These are phyloP conservation scores for Poecilia gillii DNA, from an alignment of 2,797 vertebrate genomes.

Conservation along the genomic window DNA sequence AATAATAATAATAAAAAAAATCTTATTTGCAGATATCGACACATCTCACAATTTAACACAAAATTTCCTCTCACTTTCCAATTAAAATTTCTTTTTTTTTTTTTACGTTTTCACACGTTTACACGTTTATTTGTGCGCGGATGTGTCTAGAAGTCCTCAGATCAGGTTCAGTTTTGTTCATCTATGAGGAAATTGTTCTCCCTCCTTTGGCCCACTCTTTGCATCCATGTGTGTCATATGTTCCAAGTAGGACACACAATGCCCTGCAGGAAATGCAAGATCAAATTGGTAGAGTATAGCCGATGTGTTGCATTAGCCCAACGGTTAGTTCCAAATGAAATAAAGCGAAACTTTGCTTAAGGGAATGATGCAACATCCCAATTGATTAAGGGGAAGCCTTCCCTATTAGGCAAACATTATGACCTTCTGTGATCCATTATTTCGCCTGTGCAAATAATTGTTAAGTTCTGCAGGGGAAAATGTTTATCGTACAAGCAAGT, in stretches of 20 bases:
- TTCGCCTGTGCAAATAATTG: constrained; percentile 25
- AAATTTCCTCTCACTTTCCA: neutral
- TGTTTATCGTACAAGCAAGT: constrained; percentile 6
- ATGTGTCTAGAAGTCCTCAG: neutral
- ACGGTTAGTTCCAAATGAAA: constrained; percentile 59
- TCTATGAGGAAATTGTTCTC: constrained; percentile 38
- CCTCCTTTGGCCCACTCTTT: constrained; percentile 41
- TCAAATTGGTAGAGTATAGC: constrained; percentile 36
- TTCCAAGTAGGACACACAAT: constrained; percentile 66
- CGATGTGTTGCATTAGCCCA: constrained; percentile 58
- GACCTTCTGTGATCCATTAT: constrained; percentile 45
- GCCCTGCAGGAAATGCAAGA: constrained; percentile 59
- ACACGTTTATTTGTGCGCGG: neutral
- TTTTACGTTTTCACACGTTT: neutral
- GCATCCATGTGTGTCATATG: constrained; percentile 56
- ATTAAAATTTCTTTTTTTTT: neutral
- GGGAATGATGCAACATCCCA: constrained; percentile 38
- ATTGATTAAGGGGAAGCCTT: constrained; percentile 41
- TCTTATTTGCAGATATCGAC: neutral
- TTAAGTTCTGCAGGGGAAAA: constrained; percentile 17
- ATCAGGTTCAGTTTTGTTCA: constrained; percentile 42
- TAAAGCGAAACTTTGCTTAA: constrained; percentile 52
- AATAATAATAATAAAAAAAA: too few species aligned
- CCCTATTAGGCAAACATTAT: constrained; percentile 30
- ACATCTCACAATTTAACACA: neutral